Conservation (phyloP, 2,113 vertebrate genomes). For the Aptenodytes patagonicus region DNA sequence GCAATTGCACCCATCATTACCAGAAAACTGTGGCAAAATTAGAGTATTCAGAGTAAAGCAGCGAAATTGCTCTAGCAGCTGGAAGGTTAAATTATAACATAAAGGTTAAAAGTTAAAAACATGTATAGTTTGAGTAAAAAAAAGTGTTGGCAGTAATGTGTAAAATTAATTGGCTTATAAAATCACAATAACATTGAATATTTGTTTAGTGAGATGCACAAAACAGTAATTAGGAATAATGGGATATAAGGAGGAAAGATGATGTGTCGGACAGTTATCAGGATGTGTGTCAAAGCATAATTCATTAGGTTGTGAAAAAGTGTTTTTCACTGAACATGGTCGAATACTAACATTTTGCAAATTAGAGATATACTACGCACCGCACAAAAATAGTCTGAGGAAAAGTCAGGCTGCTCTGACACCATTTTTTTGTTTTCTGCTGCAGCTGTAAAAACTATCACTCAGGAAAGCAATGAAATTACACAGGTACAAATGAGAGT, state of each 20-base stretch:
- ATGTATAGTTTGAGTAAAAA: not conserved
- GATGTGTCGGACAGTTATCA: not conserved
- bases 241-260: not conserved
- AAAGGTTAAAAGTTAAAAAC: not conserved
- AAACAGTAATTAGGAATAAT: slow-evolving; percentile 13
- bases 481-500: not conserved
- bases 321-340: not conserved
- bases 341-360: not conserved
- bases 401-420: not conserved
- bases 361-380: not conserved
- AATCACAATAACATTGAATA: not conserved
- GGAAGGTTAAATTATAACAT: not conserved
- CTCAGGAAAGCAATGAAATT: not conserved
- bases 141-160: not conserved
- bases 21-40: not conserved
- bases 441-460: not conserved
- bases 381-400: not conserved
- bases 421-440: not conserved
- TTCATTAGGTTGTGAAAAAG: not conserved
- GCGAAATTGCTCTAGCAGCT: not conserved
- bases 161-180: slow-evolving; percentile 2
- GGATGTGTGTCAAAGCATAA: not conserved
- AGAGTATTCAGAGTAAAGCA: not conserved
- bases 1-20: not conserved
- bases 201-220: not conserved